Evolutionary conservation across 2,888 invertebrate species (phyloP), one percentile per base, ranked within the genome.

Genomic region (Neocrepidodera transversa): DNA sequence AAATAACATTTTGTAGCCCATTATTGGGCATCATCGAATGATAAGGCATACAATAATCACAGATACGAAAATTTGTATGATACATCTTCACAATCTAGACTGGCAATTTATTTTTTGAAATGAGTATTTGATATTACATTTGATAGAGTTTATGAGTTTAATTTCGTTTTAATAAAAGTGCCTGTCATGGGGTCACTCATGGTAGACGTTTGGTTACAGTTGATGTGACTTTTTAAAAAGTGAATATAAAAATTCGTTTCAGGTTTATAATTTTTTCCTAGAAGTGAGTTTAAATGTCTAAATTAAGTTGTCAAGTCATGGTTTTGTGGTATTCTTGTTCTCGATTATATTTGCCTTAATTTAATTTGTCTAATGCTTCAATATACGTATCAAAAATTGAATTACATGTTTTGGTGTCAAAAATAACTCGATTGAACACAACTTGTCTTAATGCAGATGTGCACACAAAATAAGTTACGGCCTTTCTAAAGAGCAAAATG

Each of bases 1-100:
- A 30, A 16, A 73, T 51, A 3, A 71, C 60, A 11, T 67, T 36
- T 18, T 68, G 68, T 0, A 70, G 36, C 8, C 70, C 62, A 45
- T 64, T 70, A 23, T 61, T 67, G 6, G 71, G 70, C 63, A 68
- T 59, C 28, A 58, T 43, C 23, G 18, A 14, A 16, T 10, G 57
- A 5, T 58, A 43, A 6, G 67, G 62, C 14, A 66, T 56, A n/a
- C 66, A 60, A 45, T 42, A 32, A 32, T 71, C 70, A 59, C 70
- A 71, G 42, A 65, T 59, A 42, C 66, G 65, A 16, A 65, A 64
- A 26, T 50, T 35, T 20, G 57, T 42, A 10, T 50, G 28, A 8
- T 50, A 26, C 48, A 55, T 54, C 10, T 52, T 40, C 18, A 52
- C 18, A 35, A 10, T 11, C 35, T 35, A 7, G n/a, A 4, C 11